Evolutionary conservation across 2,113 vertebrate genomes (phyloP), one percentile per base, ranked within the genome.

Genomic region (Xenus cinereus): DNA sequence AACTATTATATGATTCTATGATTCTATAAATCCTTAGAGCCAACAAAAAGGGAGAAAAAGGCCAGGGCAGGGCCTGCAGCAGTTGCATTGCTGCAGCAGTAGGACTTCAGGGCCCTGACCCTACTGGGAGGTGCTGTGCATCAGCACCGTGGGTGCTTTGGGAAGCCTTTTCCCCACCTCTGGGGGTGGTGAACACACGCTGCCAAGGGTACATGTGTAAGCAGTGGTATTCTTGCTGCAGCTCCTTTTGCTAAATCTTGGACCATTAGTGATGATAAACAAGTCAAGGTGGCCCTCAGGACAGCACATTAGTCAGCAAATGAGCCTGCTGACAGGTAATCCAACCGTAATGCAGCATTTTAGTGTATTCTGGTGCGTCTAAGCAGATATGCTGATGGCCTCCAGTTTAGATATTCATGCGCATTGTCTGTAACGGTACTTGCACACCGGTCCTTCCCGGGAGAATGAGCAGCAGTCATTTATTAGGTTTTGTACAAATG

Each of bases 21-120:
- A 48, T 48, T 48, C 22, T 48, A 23, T 48, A 62, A 46, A 37
- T 4, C 17, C 11, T 66, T 30, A 71, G n/a, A 79, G 62, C 12
- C 3, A 45, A 27, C 3, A 62, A 63, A 69, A 84, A 14, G 10
- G 16, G 6, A 57, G 33, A 48, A 62, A 53, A 80, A 63, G 23
- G 7, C 35, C 41, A 30, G 41, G 48, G 18, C 30, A 83, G 33
- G 21, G 20, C 13, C 57, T 79, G 51, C 20, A 89, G 39, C 28
- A 3, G 22, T 17, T 83, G 46, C 3, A 0, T 3, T 67, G 28
- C 27, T 68, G 46, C 27, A 72, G 53, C 15, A 54, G 41, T 8
- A 57, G n/a, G 46, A 62, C 17, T 10, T 4, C 3, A 1, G 18
- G 2, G 2, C 28, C 23, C 4, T 0, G 0, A 10, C 14, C 12